Base-by-base conservation (phyloP, 2,888 invertebrate species). In the Stenodema calcarata region DNA sequence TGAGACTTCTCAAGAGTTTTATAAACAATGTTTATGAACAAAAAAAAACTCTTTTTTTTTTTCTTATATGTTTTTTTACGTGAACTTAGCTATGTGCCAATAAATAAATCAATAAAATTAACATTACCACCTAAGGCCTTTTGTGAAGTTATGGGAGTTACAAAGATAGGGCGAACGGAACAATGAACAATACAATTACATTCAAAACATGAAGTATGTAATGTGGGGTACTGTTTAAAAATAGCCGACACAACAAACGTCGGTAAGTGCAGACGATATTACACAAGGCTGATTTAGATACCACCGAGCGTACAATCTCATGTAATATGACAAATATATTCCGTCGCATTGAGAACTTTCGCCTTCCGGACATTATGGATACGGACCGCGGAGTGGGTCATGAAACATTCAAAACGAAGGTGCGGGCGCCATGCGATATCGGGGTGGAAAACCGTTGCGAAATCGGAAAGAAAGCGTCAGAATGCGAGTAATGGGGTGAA, bases 361-460 rank as follows among this genome's bases (percentile, higher is more conserved):
- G 44, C 78, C 44, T 78, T 78, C 42, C 78, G 78, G 78, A 78
- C 78, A 78, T 78, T 78, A 78, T 11, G 42, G 78, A 78, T 78
- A 44, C 78, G 44, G 44, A 44, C 78, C 78, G 78, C 23, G 78
- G 44, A 11, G 16, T 42, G 2, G 78, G 42, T 78, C 78, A 78
- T 78, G 78, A 78, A 44, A 78, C 78, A 78, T 78, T 78, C 78
- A 78, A 44, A 27, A 76, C 41, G 14, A 30, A 27, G 78, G 62
- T 42, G 44, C 42, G 41, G 78, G 42, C 23, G 75, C 62, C 62
- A 23, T 27, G 23, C 9, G 78, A 42, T 78, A 78, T 78, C 78
- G 23, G 44, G 44, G 42, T 41, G 35, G 42, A 42, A 35, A 41
- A 42, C 3, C 16, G 75, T 78, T 78, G 78, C 78, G 78, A 78